Evolutionary conservation across 1,140 invertebrate species (phyloP).

Genomic region (Scaptomyza pallida): DNA sequence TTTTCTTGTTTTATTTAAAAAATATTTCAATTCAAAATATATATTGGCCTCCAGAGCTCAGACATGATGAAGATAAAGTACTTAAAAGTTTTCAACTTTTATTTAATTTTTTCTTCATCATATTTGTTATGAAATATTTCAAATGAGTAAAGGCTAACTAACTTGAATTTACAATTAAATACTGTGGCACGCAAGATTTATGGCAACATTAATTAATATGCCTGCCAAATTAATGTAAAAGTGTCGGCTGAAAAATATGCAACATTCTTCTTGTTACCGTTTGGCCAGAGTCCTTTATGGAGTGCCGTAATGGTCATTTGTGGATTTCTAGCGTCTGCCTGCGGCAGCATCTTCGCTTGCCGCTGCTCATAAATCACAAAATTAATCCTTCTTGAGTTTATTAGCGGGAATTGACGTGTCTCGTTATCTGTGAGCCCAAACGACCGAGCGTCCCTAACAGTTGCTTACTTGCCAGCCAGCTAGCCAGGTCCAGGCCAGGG

Average conservation of each 20-base stretch:
- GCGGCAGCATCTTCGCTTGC: constrained; percentile 11
- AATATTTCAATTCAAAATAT: too few relatives aligned
- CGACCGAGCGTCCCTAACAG: neutral
- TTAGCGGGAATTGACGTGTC: constrained; percentile 78
- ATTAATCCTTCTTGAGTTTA: constrained; percentile 81
- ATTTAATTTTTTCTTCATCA: too few relatives aligned
- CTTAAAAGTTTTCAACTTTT: too few relatives aligned
- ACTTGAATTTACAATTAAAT: constrained; percentile 10
- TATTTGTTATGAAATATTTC: neutral
- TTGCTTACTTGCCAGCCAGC: constrained; percentile 15
- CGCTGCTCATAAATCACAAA: constrained; percentile 71
- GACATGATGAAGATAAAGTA: too few relatives aligned
- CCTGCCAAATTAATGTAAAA: constrained; percentile 41
- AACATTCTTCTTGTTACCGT: constrained; percentile 45
- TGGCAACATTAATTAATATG: constrained; percentile 59
- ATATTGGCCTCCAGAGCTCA: too few relatives aligned
- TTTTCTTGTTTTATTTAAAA: too few relatives aligned
- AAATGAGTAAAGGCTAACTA: neutral
- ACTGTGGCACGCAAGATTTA: constrained; percentile 18
- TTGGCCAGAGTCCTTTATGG: constrained; percentile 14
- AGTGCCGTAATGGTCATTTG: constrained; percentile 15
- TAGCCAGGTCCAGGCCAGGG: constrained; percentile 1
- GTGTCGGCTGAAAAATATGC: constrained; percentile 57
- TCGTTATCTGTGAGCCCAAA: constrained; percentile 64
- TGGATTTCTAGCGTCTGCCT: constrained; percentile 1